A percentile compares a stretch with the other conserved stretches of the same genome.
Evolutionary conservation across 2,797 vertebrate species (phyloP).

Genomic region (Manis javanica): DNA sequence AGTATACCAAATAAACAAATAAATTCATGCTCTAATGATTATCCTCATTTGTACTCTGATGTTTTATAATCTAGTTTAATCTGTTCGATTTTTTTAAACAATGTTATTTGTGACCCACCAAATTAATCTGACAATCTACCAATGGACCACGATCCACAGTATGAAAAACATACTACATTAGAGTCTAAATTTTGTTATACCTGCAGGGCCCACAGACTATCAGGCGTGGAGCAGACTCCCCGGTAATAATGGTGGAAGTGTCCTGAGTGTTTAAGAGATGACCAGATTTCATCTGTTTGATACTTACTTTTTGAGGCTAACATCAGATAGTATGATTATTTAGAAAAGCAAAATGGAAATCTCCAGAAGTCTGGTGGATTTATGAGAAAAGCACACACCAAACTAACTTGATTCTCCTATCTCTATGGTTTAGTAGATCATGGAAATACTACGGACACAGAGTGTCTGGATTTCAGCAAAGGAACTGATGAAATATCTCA

Average conservation of each 20-base stretch:
- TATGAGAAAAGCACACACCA: conserved; percentile 23
- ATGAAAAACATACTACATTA: background rate
- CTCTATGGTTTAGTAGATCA: background rate
- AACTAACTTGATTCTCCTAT: background rate
- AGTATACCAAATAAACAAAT: background rate
- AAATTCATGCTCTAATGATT: background rate
- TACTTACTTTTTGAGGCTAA: background rate
- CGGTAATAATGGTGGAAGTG: background rate
- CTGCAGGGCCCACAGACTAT: background rate
- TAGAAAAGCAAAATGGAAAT: conserved; percentile 20
- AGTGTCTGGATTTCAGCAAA: background rate
- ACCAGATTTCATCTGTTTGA: background rate
- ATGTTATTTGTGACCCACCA: background rate
- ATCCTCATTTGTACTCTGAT: background rate
- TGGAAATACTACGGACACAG: background rate
- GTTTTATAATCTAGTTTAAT: conserved; percentile 8
- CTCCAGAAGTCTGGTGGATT: background rate
- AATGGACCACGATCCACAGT: background rate
- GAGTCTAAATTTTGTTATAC: background rate
- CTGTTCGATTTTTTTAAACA: background rate
- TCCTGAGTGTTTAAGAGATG: background rate
- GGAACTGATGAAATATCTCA: background rate
- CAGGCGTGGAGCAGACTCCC: background rate
- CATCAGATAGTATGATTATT: conserved; percentile 36
- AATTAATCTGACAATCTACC: background rate